phyloP scores from a whole-genome alignment of 2,888 invertebrate genomes.

The Erebia palarica region DNA sequence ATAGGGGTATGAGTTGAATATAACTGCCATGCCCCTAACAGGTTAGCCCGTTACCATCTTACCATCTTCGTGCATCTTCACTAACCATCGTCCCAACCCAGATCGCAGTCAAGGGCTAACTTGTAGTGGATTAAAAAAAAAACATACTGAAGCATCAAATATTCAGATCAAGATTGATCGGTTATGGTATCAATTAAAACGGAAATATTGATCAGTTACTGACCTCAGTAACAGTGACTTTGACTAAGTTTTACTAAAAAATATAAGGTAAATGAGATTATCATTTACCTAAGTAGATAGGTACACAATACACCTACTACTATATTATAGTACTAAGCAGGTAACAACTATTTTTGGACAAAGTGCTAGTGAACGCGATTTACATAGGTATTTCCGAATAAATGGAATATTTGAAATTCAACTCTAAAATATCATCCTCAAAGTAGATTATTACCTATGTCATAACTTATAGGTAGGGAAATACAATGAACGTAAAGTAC shows the following conservation, averaged over 20 bases:
- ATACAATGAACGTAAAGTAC: neutral
- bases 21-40: too few species aligned
- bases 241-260: too few species aligned
- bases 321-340: neutral
- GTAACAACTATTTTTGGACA: neutral
- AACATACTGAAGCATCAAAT: too few species aligned
- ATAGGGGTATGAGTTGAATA: too few species aligned
- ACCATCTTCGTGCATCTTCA: too few species aligned
- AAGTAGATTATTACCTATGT: neutral
- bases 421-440: neutral
- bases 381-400: neutral
- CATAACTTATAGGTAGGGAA: neutral
- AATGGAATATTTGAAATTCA: slow-evolving; percentile 1
- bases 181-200: neutral
- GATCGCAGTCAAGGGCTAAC: too few species aligned
- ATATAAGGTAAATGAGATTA: neutral
- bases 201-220: neutral
- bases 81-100: too few species aligned
- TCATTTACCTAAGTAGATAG: neutral
- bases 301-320: neutral
- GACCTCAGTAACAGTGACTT: neutral
- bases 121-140: too few species aligned
- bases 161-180: too few species aligned
- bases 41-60: too few species aligned
- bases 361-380: neutral